A percentile compares a stretch with the other conserved stretches of the same genome.
Evolutionary conservation across 2,888 invertebrate genomes (phyloP).

Genomic region (Lomographa bimaculata): DNA sequence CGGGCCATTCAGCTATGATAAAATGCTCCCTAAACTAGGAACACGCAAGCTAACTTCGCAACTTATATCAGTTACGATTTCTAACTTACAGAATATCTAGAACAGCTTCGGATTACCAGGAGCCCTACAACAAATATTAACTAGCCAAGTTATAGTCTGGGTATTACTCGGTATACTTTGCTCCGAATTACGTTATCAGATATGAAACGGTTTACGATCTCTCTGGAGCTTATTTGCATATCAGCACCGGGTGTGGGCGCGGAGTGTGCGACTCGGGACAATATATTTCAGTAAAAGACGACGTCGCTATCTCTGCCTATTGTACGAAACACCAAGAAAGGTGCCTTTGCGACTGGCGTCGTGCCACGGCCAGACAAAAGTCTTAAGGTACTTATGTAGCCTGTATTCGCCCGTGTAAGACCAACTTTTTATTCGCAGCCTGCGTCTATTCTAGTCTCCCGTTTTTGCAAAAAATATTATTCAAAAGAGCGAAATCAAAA

Average conservation of each 20-base stretch:
- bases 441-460: conserved; percentile 1
- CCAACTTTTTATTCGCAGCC: conserved; percentile 9
- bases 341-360: conserved; percentile 54
- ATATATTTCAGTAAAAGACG: conserved; percentile 71
- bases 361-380: conserved; percentile 46
- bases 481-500: conserved; percentile 2
- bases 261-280: conserved; percentile 58
- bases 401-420: conserved; percentile 10
- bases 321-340: conserved; percentile 56
- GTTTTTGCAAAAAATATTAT: conserved; percentile 2
- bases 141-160: conserved; percentile 38
- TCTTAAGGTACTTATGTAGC: conserved; percentile 18
- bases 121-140: conserved; percentile 26
- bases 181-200: conserved; percentile 71
- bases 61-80: conserved; percentile 5
- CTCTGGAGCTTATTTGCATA: conserved; percentile 73
- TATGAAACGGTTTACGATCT: conserved; percentile 76
- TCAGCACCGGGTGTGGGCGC: conserved; percentile 62
- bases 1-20: conserved; percentile 48
- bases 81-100: conserved; percentile 26
- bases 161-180: conserved; percentile 49
- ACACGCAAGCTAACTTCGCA: conserved; percentile 13
- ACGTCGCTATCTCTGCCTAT: conserved; percentile 65
- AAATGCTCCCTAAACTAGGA: conserved; percentile 39
- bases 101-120: conserved; percentile 16